Percentiles rank a stretch among this genome's conserved stretches.
Conservation (phyloP, 2,113 vertebrate genomes). For the Onychostruthus taczanowskii region DNA sequence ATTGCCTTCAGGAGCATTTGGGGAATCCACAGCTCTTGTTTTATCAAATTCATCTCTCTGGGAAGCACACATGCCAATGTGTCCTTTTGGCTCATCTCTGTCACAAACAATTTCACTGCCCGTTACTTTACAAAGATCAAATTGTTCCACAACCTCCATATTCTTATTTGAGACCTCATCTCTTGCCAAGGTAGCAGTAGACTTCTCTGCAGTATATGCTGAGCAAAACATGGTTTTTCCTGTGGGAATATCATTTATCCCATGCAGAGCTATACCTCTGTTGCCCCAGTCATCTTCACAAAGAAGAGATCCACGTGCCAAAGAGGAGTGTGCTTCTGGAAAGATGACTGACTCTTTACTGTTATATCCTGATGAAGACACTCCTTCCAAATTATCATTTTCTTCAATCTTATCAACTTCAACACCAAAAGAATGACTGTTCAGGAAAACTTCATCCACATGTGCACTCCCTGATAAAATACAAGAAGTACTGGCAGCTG, state of each 20-base stretch:
- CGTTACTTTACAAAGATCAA: background rate
- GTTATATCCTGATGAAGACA: background rate
- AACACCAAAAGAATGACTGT: background rate
- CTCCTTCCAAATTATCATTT: background rate
- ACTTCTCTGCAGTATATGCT: background rate
- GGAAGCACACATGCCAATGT: background rate
- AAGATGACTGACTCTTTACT: background rate
- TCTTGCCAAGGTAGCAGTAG: background rate
- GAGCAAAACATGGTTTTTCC: background rate
- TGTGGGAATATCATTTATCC: background rate
- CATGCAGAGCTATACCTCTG: background rate
- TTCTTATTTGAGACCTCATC: background rate
- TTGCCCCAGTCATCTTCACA: background rate
- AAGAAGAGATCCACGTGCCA: background rate
- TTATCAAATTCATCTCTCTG: background rate
- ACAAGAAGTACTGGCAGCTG: background rate
- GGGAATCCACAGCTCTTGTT: background rate
- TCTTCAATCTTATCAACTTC: background rate
- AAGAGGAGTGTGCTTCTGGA: background rate
- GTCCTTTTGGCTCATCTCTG: background rate
- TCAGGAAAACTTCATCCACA: background rate
- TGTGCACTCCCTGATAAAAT: background rate
- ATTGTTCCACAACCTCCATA: background rate
- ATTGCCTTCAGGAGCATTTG: background rate
- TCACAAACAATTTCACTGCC: background rate